phyloP scores from a whole-genome alignment of 2,797 vertebrate species.

The Anas bahamensis region DNA sequence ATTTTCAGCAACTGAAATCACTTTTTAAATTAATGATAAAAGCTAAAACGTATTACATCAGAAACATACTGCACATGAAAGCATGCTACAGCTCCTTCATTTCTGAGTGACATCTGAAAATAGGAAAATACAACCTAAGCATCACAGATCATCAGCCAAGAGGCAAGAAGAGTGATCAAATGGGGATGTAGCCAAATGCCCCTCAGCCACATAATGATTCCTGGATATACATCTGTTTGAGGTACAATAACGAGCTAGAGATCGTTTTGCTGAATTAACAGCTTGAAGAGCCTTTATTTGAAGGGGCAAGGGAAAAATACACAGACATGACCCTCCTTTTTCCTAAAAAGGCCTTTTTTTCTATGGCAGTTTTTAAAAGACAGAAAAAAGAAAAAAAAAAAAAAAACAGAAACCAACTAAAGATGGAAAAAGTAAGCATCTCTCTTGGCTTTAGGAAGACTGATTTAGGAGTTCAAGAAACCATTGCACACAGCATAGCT shows the following conservation, averaged over 20 bases:
- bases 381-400: background rate
- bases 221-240: background rate
- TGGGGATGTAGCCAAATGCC: background rate
- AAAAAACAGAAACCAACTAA: background rate
- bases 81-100: background rate
- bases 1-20: background rate
- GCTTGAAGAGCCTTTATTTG: background rate
- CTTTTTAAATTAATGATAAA: background rate
- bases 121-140: constrained; percentile 38
- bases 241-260: background rate
- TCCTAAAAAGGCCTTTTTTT: background rate
- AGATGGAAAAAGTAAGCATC: background rate
- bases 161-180: background rate
- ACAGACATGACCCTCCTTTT: background rate
- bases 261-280: background rate
- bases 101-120: constrained; percentile 32
- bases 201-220: background rate
- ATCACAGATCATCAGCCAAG: constrained; percentile 11
- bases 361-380: background rate
- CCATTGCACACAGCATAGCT: background rate
- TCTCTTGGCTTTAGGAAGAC: background rate
- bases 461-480: background rate
- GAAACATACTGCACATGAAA: background rate
- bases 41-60: constrained; percentile 2
- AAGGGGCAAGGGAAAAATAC: background rate